Base-by-base conservation (phyloP, 2,888 invertebrate genomes). In the Phortica magna region DNA sequence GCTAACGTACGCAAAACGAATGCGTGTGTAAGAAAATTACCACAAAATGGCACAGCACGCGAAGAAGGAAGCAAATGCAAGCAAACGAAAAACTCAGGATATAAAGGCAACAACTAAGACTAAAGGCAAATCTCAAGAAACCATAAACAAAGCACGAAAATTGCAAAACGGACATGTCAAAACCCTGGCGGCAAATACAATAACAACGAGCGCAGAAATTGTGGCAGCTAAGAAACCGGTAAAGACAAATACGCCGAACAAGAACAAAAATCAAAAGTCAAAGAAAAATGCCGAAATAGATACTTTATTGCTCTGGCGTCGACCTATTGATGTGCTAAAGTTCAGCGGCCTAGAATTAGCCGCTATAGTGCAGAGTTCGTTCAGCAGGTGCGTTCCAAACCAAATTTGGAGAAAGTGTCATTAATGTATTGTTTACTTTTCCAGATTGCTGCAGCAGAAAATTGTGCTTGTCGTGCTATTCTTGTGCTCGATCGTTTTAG, bases 271-370 rank as follows among this genome's bases (percentile, higher is more conserved):
- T 76, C 88, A 88, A 79, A 90, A 90, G 80, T 92, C 93, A 80
- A 91, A 91, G 78, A 93, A 94, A 80, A 92, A 92, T 87, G 90
- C 93, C 90, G 95, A 96, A 92, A 91, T 94, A 86, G 92, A 94
- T 92, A 87, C 92, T 80, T 89, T 97, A 81, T 96, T 97, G 80
- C 92, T 98, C 81, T 97, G 97, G 97, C 94, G 95, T 89, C 94
- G 94, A 85, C 98, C 98, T 9, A 84, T 97, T 79, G 94, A 93
- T 87, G 97, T 97, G 2, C 89, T 96, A 78, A 95, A 96, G 90
- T 98, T 96, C 93, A 97, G 96, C 93, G 92, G 94, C 87, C 94
- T 94, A 88, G 97, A 98, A 93, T 92, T 95, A 81, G 92, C 94
- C 77, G 93, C 94, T 88, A 93, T 96, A 85, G 92, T 94, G 85